These are phyloP conservation scores for Myopa testacea DNA, from an alignment of 2,888 invertebrate species.

Conservation along the genomic window DNA sequence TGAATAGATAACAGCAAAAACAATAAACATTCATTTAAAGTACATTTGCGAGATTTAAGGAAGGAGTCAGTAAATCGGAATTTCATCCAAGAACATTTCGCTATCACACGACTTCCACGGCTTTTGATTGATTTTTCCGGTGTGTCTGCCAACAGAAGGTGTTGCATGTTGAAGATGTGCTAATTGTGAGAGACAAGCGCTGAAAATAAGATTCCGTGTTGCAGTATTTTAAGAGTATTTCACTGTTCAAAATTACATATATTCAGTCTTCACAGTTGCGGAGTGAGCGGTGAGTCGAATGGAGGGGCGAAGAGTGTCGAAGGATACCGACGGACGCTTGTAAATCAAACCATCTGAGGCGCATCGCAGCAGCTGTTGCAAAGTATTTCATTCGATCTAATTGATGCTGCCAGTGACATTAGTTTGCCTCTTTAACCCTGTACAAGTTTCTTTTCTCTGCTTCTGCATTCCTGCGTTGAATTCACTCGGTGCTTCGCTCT, in stretches of 20 bases:
- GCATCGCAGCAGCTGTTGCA: not conserved
- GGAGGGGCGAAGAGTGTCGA: not conserved
- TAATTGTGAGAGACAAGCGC: conserved; percentile 29
- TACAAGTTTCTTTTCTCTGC: too few species aligned
- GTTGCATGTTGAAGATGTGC: conserved; percentile 6
- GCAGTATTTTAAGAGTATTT: conserved; percentile 17
- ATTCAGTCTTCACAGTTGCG: not conserved
- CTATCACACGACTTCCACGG: not conserved
- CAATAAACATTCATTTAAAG: not conserved
- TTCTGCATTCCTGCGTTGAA: too few species aligned
- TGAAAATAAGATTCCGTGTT: conserved; percentile 4
- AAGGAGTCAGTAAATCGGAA: too few species aligned
- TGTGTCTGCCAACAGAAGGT: not conserved
- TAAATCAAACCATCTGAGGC: not conserved
- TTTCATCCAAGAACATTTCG: not conserved
- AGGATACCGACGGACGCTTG: not conserved
- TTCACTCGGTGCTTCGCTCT: too few species aligned
- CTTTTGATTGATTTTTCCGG: not conserved
- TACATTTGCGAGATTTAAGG: not conserved
- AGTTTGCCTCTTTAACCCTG: too few species aligned
- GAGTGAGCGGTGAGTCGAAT: not conserved
- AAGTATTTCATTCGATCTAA: not conserved
- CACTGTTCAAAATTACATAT: conserved; percentile 17
- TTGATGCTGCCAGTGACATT: conserved; percentile 1
- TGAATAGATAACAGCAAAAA: not conserved